Evolutionary conservation across 2,797 vertebrate species (phyloP).

Genomic region (Sebastes nivosus): DNA sequence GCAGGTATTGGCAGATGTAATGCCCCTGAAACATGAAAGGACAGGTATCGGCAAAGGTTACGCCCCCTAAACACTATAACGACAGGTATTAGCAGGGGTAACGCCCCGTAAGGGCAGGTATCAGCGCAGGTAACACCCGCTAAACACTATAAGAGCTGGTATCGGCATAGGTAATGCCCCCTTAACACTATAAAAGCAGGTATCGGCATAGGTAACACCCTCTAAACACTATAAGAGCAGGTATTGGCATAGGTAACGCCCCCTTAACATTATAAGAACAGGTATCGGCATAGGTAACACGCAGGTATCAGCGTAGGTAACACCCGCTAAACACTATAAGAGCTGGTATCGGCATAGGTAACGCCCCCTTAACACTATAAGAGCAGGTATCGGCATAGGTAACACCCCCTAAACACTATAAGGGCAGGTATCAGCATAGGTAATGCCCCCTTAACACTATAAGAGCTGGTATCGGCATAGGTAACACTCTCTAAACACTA

Average conservation of each 20-base stretch:
- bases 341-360: accelerated
- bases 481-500: accelerated
- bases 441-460: accelerated
- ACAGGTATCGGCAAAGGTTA: background rate
- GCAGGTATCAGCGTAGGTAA: accelerated
- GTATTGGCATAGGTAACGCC: accelerated
- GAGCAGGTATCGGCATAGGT: accelerated
- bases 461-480: accelerated
- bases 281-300: accelerated
- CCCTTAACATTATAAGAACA: accelerated
- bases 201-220: accelerated
- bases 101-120: too few species aligned
- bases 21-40: too few species aligned
- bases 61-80: too few species aligned
- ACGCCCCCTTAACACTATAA: accelerated
- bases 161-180: too few species aligned
- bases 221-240: too few species aligned
- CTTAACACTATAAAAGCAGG: too few species aligned
- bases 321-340: accelerated
- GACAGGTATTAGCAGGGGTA: too few species aligned
- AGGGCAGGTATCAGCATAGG: accelerated
- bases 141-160: too few species aligned
- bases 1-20: too few species aligned
- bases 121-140: too few species aligned
- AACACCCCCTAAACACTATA: accelerated